Percentiles rank a stretch among this genome's conserved stretches.
These are phyloP conservation scores for Acanthosepion pharaonis DNA, from an alignment of 2,888 invertebrate genomes.

Conservation along the genomic window DNA sequence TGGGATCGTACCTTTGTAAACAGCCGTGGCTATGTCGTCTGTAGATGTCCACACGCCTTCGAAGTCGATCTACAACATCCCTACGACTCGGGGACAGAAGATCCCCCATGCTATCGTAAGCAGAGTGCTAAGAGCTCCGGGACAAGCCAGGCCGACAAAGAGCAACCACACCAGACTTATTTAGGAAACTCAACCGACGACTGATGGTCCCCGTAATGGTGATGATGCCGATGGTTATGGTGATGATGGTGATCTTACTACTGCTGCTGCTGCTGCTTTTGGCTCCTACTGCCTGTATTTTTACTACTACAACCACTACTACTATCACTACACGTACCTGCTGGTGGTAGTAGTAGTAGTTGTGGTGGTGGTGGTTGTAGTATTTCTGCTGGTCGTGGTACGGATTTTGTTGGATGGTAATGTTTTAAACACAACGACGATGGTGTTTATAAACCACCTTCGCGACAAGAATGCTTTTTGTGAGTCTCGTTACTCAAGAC, in stretches of 20 bases:
- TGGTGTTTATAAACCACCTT: background rate
- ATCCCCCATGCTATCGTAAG: conserved; percentile 75
- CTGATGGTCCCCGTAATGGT: background rate
- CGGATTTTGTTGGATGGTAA: background rate
- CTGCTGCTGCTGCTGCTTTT: background rate
- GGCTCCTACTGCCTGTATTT: background rate
- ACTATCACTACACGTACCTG: background rate
- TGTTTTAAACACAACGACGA: background rate
- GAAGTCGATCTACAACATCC: conserved; percentile 86
- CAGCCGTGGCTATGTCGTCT: conserved; percentile 88
- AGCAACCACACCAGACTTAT: conserved; percentile 40
- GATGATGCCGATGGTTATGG: background rate
- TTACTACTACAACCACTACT: background rate
- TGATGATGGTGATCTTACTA: background rate
- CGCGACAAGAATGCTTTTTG: background rate
- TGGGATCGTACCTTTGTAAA: conserved; percentile 89
- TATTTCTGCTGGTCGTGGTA: background rate
- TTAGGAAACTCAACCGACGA: conserved; percentile 35
- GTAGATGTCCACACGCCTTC: conserved; percentile 88
- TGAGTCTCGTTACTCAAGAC: background rate
- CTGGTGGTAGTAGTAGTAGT: background rate
- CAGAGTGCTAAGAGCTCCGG: conserved; percentile 48
- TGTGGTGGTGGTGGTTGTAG: background rate
- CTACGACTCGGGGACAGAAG: conserved; percentile 75
- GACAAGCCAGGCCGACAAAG: conserved; percentile 48